Base-by-base conservation (phyloP, 2,888 invertebrate genomes). In the Tiliacea aurago region DNA sequence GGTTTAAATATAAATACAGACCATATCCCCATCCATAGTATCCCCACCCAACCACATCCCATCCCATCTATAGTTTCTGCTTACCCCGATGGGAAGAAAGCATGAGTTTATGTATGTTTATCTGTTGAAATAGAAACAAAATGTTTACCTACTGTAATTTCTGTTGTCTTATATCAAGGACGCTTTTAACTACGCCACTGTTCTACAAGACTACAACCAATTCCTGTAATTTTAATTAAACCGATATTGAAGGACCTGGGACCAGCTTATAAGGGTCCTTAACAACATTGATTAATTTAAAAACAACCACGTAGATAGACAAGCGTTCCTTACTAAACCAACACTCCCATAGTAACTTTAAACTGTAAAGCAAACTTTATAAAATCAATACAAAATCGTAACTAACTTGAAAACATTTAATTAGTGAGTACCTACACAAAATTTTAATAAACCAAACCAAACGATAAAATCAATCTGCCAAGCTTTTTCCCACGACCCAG, bases 321-420 rank as follows among this genome's bases (percentile, higher is more conserved):
- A 18, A 49, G 58, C 33, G 41, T 56, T 67, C 78, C 70, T 84
- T 76, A 84, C 70, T 73, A 75, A 82, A 82, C 71, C 33, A 53
- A 59, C 51, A 70, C 49, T 15, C 49, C 15, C 58, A 58, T 51
- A 7, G n/a, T 33, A 43, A 68, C 45, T 58, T 81, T 5, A 65
- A 49, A 37, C 28, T 15, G 67, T 77, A 47, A n/a, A 43, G 37
- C 23, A 73, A 84, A 58, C 11, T 73, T 56, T 65, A 15, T 55
- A 20, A 59, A 70, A 66, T 76, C 47, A 64, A 73, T 68, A 74
- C n/a, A 62, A 55, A 61, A 63, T 20, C 7, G 2, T 43, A 20
- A 11, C 20, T 6, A 20, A 55, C 33, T 79, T 37, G 47, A 37
- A 33, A 61, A 43, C 6, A 18, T 79, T 61, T 61, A n/a, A 23